Percentiles rank a stretch among this genome's conserved stretches.
These are phyloP conservation scores for Microcebus jonahi DNA, from an alignment of 2,113 vertebrate species.

Conservation along the genomic window DNA sequence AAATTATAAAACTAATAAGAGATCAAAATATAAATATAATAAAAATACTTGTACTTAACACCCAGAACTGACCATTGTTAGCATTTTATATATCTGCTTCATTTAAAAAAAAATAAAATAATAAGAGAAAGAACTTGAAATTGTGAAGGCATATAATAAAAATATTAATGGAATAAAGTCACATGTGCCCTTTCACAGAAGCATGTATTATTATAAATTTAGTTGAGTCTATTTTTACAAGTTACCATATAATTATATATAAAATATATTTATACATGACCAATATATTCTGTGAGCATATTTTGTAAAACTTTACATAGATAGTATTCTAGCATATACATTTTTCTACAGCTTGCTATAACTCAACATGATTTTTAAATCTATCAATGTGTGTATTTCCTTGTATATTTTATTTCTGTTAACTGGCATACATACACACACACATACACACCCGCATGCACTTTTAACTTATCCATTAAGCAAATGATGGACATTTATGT, in stretches of 20 bases:
- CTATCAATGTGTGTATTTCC: neutral
- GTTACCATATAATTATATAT: neutral
- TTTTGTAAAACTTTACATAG: neutral
- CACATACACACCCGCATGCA: neutral
- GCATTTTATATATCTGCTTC: neutral
- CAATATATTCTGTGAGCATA: neutral
- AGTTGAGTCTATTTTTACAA: neutral
- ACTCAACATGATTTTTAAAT: neutral
- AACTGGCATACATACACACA: neutral
- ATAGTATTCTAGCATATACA: neutral
- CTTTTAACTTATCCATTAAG: neutral
- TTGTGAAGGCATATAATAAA: too few species aligned
- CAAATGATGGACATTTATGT: neutral
- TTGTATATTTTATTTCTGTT: neutral
- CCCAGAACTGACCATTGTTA: neutral
- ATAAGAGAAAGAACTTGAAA: neutral
- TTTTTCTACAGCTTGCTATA: neutral
- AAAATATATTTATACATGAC: neutral
- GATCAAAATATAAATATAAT: neutral
- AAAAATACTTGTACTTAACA: neutral
- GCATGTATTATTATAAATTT: neutral
- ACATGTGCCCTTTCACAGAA: neutral
- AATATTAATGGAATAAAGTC: neutral
- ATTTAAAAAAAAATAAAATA: constrained; percentile 20
- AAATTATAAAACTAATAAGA: neutral